A percentile compares a stretch with the other conserved stretches of the same genome.
Conservation (phyloP, 2,113 vertebrate genomes). For the Gallinago paraguaiae region DNA sequence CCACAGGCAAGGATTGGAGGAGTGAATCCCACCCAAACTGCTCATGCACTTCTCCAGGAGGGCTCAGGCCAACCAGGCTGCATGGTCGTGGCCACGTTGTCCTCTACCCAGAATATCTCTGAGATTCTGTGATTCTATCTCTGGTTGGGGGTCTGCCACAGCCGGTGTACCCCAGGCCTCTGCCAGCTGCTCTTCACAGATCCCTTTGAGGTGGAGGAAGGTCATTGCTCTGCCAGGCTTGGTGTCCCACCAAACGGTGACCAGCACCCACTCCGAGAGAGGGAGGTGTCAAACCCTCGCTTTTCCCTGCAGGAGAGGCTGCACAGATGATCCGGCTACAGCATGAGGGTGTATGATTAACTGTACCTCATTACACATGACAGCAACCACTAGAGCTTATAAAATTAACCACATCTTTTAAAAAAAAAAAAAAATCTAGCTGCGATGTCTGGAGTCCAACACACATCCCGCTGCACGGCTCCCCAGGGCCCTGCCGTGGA, state of each 20-base stretch:
- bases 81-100: fast-evolving
- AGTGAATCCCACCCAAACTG: background rate
- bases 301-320: background rate
- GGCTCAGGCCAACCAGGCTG: background rate
- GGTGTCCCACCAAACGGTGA: background rate
- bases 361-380: background rate
- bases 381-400: background rate
- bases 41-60: background rate
- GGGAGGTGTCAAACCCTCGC: background rate
- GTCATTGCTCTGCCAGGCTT: background rate
- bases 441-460: background rate
- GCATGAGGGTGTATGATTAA: background rate
- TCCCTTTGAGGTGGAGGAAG: background rate
- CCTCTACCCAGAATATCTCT: background rate
- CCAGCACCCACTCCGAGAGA: fast-evolving
- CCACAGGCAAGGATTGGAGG: background rate
- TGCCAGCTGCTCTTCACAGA: background rate
- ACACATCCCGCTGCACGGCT: fast-evolving
- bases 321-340: slow-evolving; percentile 1
- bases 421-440: background rate
- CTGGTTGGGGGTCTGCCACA: background rate
- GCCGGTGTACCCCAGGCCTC: background rate
- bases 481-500: background rate
- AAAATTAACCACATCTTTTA: slow-evolving; percentile 14
- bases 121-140: background rate